Evolutionary conservation across 1,140 invertebrate species (phyloP).

Genomic region (Chironomus striatipennis): DNA sequence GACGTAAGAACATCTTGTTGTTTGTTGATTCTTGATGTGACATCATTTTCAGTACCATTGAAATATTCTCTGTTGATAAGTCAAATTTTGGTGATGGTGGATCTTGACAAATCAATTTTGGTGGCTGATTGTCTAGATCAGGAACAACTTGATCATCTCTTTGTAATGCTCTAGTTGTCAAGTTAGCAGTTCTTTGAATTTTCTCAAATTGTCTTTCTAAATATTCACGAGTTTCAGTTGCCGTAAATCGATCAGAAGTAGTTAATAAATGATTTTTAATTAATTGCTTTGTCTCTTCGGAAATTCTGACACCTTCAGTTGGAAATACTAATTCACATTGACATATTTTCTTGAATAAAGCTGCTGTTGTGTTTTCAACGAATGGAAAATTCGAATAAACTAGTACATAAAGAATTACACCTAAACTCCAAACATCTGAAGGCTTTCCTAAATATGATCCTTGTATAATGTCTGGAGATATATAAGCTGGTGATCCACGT

Average conservation of each 20-base stretch:
- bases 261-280: constrained; percentile 22
- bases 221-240: constrained; percentile 20
- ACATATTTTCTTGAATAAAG: constrained; percentile 74
- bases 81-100: background rate
- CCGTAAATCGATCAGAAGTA: background rate
- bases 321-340: constrained; percentile 57
- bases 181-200: background rate
- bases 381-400: constrained; percentile 82
- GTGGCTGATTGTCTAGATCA: background rate
- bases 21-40: background rate
- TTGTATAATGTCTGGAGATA: constrained; percentile 73
- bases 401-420: constrained; percentile 77
- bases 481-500: constrained; percentile 74
- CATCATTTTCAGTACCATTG: background rate
- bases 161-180: background rate
- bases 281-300: constrained; percentile 7
- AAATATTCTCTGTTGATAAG: background rate
- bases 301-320: constrained; percentile 41
- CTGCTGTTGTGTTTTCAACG: constrained; percentile 66
- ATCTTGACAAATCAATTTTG: background rate
- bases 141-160: constrained; percentile 14
- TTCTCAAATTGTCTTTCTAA: constrained; percentile 10
- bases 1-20: background rate
- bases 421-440: constrained; percentile 80
- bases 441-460: constrained; percentile 69